phyloP scores from a whole-genome alignment of 2,797 vertebrate species.

The Gymnodraco acuticeps region DNA sequence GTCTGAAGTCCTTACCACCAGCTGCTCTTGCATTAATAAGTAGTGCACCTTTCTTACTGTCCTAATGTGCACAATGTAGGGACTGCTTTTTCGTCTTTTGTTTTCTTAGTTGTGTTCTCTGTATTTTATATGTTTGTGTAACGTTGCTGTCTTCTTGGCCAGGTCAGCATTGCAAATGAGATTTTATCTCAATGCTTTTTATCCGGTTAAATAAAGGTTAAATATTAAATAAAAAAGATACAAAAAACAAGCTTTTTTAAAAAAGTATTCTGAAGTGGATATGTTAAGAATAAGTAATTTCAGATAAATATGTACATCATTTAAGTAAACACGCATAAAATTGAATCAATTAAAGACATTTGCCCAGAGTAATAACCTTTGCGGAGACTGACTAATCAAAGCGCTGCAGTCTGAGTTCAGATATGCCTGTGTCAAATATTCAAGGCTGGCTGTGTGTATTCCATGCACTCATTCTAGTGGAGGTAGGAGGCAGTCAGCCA shows the following conservation, averaged over 20 bases:
- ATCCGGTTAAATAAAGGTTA: too few species aligned
- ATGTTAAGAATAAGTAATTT: constrained; percentile 12
- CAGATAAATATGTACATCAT: constrained; percentile 13
- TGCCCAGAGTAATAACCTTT: constrained; percentile 25
- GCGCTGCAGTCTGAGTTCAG: constrained; percentile 49
- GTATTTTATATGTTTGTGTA: too few species aligned
- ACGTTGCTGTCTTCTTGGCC: too few species aligned
- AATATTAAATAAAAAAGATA: not conserved
- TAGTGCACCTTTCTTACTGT: too few species aligned
- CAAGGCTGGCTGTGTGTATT: constrained; percentile 32
- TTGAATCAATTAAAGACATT: constrained; percentile 14
- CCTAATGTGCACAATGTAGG: too few species aligned
- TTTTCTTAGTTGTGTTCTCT: too few species aligned
- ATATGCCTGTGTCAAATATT: constrained; percentile 32
- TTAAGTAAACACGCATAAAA: constrained; percentile 25
- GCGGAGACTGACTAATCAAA: constrained; percentile 46
- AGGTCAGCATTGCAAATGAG: too few species aligned
- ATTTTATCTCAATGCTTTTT: too few species aligned
- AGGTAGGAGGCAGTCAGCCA: constrained; percentile 56
- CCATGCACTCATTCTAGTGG: constrained; percentile 26
- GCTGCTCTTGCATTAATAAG: too few species aligned
- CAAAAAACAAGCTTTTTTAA: not conserved
- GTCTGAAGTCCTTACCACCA: too few species aligned
- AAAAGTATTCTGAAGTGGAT: not conserved
- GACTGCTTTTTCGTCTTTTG: too few species aligned